Evolutionary conservation across 2,888 invertebrate species (phyloP), one percentile per base, ranked within the genome.

Genomic region (Tridacna crocea): DNA sequence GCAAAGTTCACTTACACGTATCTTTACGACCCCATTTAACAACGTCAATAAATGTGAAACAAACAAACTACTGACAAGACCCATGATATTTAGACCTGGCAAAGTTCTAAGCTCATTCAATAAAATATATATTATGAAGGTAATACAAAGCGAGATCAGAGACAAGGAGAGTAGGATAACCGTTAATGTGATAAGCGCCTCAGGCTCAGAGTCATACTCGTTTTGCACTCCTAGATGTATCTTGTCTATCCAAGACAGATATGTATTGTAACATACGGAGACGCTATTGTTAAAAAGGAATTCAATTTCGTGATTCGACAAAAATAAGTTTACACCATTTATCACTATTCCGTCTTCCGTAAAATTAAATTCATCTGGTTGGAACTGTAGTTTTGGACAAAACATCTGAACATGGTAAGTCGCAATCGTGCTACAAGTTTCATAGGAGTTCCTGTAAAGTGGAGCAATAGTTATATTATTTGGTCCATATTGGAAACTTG

Each of bases 81-180:
- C 79, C 75, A 84, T 79, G 17, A 72, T 81, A 22, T 61, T 80
- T 15, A 81, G 72, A 36, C 84, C 84, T 26, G 84, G 84, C 51
- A 79, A 27, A 22, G 84, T 76, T 22, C 84, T 66, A 12, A 84
- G 61, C 12, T 26, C 51, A 13, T 70, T 60, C 26, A 81, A 70
- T 15, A 77, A 10, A n/a, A 27, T 24, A 63, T 84, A 84, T 6
- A 77, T 70, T 11, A 77, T 48, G 26, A 84, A 55, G 0, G 79
- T 77, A 13, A 81, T 60, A 19, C 70, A 12, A 8, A 84, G 76
- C 19, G 80, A 75, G 11, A 75, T 13, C 0, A 84, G 22, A n/a
- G 84, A 84, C 47, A 79, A 11, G 10, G 65, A 22, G 13, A 75
- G 61, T 51, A 72, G 78, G 17, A 79, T 66, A n/a, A 81, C 61